A percentile compares a stretch with the other conserved stretches of the same genome.
phyloP scores from a whole-genome alignment of 2,888 invertebrate genomes.

The Anorthoa munda region DNA sequence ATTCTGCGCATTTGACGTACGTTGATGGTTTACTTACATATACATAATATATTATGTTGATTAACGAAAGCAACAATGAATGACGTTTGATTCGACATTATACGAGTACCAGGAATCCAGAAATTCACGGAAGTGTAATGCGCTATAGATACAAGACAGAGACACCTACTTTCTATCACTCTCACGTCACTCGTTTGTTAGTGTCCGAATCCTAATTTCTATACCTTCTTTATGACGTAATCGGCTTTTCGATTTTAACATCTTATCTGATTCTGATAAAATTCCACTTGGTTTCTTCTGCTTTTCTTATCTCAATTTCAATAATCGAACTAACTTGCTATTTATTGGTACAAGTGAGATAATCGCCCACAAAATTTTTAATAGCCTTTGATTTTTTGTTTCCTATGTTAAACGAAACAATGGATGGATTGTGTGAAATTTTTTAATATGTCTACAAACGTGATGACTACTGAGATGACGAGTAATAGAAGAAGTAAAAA shows the following conservation, averaged over 20 bases:
- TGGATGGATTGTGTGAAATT: too few species aligned
- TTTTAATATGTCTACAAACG: too few species aligned
- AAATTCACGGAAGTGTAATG: neutral
- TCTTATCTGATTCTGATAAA: constrained; percentile 23
- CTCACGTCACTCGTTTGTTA: constrained; percentile 7
- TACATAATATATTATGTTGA: neutral
- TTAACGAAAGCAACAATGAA: constrained; percentile 11
- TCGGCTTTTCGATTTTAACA: constrained; percentile 30
- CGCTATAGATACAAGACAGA: neutral
- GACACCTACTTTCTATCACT: neutral
- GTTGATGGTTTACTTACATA: constrained; percentile 4
- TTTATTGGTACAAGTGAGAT: neutral
- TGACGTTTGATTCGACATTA: constrained; percentile 3
- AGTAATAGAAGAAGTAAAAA: too few species aligned
- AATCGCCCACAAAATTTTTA: neutral
- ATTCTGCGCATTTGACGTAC: constrained; percentile 4
- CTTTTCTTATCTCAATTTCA: constrained; percentile 6
- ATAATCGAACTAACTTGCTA: neutral
- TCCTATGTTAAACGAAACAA: neutral
- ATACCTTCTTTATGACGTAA: neutral
- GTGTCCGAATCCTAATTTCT: constrained; percentile 6
- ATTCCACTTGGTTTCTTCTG: neutral
- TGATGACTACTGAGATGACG: too few species aligned
- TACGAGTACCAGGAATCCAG: constrained; percentile 10
- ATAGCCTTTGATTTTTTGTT: neutral